A percentile compares a stretch with the other conserved stretches of the same genome.
Conservation (phyloP, 92 coral and sea anemone species). For the Porites lobata region DNA sequence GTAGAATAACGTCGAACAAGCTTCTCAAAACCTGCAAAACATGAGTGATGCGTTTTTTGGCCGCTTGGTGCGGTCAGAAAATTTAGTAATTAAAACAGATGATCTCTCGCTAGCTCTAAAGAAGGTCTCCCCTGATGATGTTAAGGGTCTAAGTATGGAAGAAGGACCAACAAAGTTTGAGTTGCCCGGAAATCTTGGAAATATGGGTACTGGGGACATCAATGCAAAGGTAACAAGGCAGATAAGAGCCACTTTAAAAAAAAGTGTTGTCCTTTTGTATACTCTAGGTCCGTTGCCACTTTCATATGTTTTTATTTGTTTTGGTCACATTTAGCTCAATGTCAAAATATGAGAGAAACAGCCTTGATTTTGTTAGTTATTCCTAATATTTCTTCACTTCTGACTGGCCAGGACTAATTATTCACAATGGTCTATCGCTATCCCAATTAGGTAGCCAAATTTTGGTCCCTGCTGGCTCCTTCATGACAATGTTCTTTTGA, state of each 20-base stretch:
- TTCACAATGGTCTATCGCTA: no score
- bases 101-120: conserved; percentile 20
- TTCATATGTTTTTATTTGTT: no score
- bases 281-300: no score
- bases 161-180: conserved; percentile 26
- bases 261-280: no score
- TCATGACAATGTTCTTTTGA: no score
- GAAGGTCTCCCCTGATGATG: conserved; percentile 30
- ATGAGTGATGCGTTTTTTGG: conserved; percentile 33
- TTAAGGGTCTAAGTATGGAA: conserved; percentile 27
- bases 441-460: no score
- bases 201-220: conserved; percentile 4
- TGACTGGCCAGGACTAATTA: no score
- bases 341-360: no score
- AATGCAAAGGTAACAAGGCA: conserved; percentile 24
- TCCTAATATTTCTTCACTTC: no score
- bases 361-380: no score
- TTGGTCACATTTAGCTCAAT: no score
- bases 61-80: conserved; percentile 31
- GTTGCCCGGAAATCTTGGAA: conserved; percentile 21
- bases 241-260: not conserved
- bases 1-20: conserved; percentile 15
- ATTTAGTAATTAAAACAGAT: not conserved
- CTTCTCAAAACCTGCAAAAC: not conserved
- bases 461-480: no score